Evolutionary conservation across 2,888 invertebrate genomes (phyloP).

Genomic region (Allacma fusca): DNA sequence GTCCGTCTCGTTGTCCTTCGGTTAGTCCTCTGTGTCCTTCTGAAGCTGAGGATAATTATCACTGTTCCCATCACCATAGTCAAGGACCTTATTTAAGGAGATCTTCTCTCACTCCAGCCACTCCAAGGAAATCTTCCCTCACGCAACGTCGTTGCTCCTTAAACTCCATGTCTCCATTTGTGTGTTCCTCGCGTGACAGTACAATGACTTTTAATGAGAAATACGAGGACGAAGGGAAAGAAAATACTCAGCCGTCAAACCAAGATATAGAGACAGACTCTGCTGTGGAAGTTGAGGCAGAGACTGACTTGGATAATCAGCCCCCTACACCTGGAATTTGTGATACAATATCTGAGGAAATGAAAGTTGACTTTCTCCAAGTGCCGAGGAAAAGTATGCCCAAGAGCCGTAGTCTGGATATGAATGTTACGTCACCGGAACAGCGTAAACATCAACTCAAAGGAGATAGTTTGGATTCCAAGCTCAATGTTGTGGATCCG

Average conservation of each 20-base stretch:
- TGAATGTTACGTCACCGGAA: slow-evolving; percentile 59
- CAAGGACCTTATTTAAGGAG: slow-evolving; percentile 47
- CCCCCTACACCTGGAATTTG: slow-evolving; percentile 20
- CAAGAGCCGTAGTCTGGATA: slow-evolving; percentile 70
- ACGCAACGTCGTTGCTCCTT: slow-evolving; percentile 59
- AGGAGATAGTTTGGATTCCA: slow-evolving; percentile 62
- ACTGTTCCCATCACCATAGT: slow-evolving; percentile 45
- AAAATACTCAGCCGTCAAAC: neutral
- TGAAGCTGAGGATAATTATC: slow-evolving; percentile 74
- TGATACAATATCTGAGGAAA: slow-evolving; percentile 40
- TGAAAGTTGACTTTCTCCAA: slow-evolving; percentile 61
- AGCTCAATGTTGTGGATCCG: slow-evolving; percentile 58
- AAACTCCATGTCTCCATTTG: slow-evolving; percentile 69
- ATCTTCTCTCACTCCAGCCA: slow-evolving; percentile 59
- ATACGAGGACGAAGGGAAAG: slow-evolving; percentile 31
- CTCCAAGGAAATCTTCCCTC: slow-evolving; percentile 63
- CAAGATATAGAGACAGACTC: slow-evolving; percentile 56
- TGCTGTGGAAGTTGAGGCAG: slow-evolving; percentile 59
- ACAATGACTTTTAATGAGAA: slow-evolving; percentile 34
- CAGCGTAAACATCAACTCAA: slow-evolving; percentile 47
- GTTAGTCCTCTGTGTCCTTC: slow-evolving; percentile 80
- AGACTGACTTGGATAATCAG: slow-evolving; percentile 45
- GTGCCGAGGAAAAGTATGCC: slow-evolving; percentile 64
- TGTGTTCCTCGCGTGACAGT: slow-evolving; percentile 64
- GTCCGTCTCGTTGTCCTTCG: slow-evolving; percentile 81